phyloP scores from a whole-genome alignment of 2,113 vertebrate species.

The Brienomyrus brachyistius region DNA sequence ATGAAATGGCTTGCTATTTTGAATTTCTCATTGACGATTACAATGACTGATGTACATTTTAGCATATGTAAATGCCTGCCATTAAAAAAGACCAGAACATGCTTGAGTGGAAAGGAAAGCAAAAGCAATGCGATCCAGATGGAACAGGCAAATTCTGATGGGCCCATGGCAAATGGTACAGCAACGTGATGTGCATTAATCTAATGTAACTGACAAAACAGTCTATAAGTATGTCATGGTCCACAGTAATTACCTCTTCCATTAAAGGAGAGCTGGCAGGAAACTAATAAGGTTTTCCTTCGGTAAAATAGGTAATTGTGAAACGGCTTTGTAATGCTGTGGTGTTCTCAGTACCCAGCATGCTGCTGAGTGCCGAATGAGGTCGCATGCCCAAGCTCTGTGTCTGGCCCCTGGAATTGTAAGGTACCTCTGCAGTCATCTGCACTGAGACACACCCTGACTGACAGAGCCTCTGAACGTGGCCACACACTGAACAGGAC shows the following conservation, averaged over 20 bases:
- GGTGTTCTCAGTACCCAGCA: not conserved
- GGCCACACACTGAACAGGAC: not conserved
- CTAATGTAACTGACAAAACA: not conserved
- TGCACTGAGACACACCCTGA: not conserved
- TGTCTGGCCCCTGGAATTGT: not conserved
- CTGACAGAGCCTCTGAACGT: not conserved
- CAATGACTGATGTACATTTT: not conserved
- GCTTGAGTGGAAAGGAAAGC: not conserved
- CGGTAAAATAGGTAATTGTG: not conserved
- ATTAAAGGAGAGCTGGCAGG: not conserved
- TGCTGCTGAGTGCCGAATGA: not conserved
- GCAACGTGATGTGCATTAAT: not conserved
- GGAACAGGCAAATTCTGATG: not conserved
- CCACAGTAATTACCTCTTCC: constrained; percentile 3
- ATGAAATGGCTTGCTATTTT: not conserved
- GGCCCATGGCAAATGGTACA: not conserved
- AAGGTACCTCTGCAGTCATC: not conserved
- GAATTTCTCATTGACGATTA: not conserved
- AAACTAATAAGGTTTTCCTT: not conserved
- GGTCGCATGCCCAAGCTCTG: not conserved
- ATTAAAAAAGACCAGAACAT: not conserved
- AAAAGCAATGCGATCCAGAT: not conserved
- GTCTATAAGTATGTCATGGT: not conserved
- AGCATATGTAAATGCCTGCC: not conserved
- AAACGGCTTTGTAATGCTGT: not conserved